Conservation (phyloP, 35 echinoderm and acorn worm species). For the Lytechinus variegatus region DNA sequence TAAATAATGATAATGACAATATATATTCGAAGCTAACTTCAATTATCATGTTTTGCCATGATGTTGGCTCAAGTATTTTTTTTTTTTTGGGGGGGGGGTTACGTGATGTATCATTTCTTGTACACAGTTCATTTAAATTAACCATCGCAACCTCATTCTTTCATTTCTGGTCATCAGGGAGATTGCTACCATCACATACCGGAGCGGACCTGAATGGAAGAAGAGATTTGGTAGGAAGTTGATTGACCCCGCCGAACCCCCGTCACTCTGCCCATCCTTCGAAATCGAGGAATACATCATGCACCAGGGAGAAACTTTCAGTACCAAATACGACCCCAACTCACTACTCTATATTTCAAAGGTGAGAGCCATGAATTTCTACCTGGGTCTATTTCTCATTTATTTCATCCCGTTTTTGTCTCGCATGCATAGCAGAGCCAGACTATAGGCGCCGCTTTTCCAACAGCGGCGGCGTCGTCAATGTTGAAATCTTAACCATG, state of each 20-base stretch:
- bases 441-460: too few relatives aligned
- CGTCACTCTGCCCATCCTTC: slow-evolving; percentile 85
- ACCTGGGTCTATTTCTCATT: too few relatives aligned
- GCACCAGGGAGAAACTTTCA: slow-evolving; percentile 89
- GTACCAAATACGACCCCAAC: slow-evolving; percentile 94
- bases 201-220: slow-evolving; percentile 97
- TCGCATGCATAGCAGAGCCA: too few relatives aligned
- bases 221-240: slow-evolving; percentile 81
- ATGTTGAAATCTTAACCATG: too few relatives aligned
- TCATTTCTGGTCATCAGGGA: slow-evolving; percentile 68
- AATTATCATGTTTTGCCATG: neutral
- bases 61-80: neutral
- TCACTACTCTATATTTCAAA: slow-evolving; percentile 95
- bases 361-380: slow-evolving; percentile 46
- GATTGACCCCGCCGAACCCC: slow-evolving; percentile 57
- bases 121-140: too few relatives aligned
- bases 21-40: neutral
- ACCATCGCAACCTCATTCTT: too few relatives aligned
- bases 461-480: too few relatives aligned
- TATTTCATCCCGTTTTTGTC: too few relatives aligned
- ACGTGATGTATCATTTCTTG: neutral
- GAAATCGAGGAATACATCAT: slow-evolving; percentile 88
- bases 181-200: slow-evolving; percentile 92
- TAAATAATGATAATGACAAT: neutral
- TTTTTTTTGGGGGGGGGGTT: neutral